Conservation (phyloP, 2,113 vertebrate genomes). For the Tyrannus savana region DNA sequence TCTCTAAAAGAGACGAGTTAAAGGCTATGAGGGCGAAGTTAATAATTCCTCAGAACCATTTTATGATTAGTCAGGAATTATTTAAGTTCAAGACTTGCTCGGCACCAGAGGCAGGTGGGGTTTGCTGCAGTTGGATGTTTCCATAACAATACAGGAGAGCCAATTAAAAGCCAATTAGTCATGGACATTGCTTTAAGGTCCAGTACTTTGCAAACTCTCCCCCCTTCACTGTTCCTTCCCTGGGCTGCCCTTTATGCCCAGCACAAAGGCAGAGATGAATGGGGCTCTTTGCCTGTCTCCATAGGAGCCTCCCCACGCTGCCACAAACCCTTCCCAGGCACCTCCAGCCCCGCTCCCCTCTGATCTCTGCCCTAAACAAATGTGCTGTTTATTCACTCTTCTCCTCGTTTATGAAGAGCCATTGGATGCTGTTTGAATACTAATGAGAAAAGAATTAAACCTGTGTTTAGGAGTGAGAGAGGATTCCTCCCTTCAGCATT, state of each 20-base stretch:
- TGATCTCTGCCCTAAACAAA: constrained; percentile 54
- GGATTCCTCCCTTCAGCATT: background rate
- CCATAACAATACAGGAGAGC: constrained; percentile 11
- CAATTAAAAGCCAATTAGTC: constrained; percentile 80
- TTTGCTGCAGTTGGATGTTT: background rate
- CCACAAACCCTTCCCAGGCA: constrained; percentile 52
- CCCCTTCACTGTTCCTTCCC: background rate
- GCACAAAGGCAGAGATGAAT: constrained; percentile 57
- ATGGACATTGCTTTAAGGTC: constrained; percentile 51
- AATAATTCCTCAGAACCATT: background rate
- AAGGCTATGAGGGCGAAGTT: background rate
- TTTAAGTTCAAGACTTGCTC: background rate
- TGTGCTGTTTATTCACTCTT: constrained; percentile 22
- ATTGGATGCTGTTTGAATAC: constrained; percentile 20
- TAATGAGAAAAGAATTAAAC: background rate
- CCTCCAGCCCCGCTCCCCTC: background rate
- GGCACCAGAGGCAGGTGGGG: background rate
- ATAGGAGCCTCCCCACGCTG: constrained; percentile 64
- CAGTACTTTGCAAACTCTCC: constrained; percentile 27
- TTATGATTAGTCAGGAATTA: background rate
- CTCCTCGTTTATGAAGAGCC: background rate
- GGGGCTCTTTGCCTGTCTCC: constrained; percentile 54
- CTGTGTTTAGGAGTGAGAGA: background rate
- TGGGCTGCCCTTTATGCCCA: constrained; percentile 31
- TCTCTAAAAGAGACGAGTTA: background rate